These are phyloP conservation scores for Spondyliosoma cantharus DNA, from an alignment of 2,797 vertebrate genomes.

Conservation along the genomic window DNA sequence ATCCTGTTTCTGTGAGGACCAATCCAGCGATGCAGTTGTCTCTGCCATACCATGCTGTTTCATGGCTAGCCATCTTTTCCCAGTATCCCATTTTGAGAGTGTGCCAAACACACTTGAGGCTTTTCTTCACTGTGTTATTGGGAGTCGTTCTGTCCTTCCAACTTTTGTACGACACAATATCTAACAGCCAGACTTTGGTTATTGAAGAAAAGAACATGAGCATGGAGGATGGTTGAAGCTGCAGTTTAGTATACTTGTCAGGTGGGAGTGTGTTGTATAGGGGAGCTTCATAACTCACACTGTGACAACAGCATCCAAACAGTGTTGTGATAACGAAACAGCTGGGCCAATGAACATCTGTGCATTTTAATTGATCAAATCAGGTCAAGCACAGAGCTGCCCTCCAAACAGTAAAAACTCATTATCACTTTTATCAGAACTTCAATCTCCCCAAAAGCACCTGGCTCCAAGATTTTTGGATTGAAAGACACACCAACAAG, in stretches of 20 bases:
- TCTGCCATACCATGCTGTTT: conserved; percentile 26
- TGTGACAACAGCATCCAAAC: conserved; percentile 1
- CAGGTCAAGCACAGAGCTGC: conserved; percentile 17
- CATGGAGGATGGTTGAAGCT: conserved; percentile 17
- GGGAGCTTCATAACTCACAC: neutral
- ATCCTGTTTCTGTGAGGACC: conserved; percentile 33
- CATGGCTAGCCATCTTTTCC: conserved; percentile 15
- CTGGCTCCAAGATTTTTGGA: conserved; percentile 2
- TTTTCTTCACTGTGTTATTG: neutral
- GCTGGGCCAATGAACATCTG: conserved; percentile 49
- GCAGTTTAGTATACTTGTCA: conserved; percentile 1
- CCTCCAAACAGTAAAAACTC: conserved; percentile 23
- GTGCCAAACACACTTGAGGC: conserved; percentile 25
- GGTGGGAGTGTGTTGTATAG: neutral
- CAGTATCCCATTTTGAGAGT: conserved; percentile 30
- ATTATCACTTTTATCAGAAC: conserved; percentile 35
- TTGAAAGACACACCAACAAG: conserved; percentile 10
- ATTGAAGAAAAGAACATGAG: neutral
- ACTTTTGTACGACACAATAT: neutral
- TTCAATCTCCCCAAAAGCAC: conserved; percentile 21
- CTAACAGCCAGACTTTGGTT: neutral
- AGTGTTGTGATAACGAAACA: neutral
- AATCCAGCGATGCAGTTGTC: neutral
- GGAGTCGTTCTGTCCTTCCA: conserved; percentile 5
- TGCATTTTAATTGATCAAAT: conserved; percentile 48